Conservation (phyloP, 2,113 vertebrate species). For the Bothrops jararaca region DNA sequence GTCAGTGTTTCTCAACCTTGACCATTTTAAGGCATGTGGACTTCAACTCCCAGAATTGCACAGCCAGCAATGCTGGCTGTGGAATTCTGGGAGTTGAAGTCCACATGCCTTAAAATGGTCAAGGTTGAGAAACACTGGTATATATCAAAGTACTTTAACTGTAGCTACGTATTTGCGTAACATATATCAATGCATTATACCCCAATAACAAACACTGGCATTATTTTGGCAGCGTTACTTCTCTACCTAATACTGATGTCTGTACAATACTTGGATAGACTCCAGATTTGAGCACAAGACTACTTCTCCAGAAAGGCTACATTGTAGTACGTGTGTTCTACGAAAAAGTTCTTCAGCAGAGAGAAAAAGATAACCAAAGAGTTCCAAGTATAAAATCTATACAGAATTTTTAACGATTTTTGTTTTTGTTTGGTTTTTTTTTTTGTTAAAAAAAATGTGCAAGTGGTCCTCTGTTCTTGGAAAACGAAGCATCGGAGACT, state of each 20-base stretch:
- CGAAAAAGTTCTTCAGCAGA: slow-evolving; percentile 28
- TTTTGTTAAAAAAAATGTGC: slow-evolving; percentile 44
- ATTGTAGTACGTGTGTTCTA: not conserved
- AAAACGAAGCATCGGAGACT: not conserved
- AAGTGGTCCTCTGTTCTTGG: slow-evolving; percentile 16
- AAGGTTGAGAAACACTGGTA: too few species aligned
- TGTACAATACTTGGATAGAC: rapidly evolving
- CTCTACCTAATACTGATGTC: not conserved
- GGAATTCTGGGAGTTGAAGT: too few species aligned
- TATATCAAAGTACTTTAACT: not conserved
- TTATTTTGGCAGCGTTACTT: not conserved
- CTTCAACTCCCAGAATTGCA: too few species aligned
- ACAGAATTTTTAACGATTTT: slow-evolving; percentile 45
- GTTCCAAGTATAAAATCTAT: slow-evolving; percentile 57
- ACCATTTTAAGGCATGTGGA: too few species aligned
- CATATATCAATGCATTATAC: not conserved
- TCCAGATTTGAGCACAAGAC: not conserved
- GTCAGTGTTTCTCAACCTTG: too few species aligned
- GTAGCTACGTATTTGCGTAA: not conserved
- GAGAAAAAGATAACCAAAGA: not conserved
- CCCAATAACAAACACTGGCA: not conserved
- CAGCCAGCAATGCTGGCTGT: too few species aligned
- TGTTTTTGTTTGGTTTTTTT: not conserved
- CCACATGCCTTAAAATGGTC: too few species aligned
- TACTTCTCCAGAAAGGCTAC: slow-evolving; percentile 28